Conservation (phyloP, 1,140 invertebrate genomes). For the Pogonognathellus flavescens region DNA sequence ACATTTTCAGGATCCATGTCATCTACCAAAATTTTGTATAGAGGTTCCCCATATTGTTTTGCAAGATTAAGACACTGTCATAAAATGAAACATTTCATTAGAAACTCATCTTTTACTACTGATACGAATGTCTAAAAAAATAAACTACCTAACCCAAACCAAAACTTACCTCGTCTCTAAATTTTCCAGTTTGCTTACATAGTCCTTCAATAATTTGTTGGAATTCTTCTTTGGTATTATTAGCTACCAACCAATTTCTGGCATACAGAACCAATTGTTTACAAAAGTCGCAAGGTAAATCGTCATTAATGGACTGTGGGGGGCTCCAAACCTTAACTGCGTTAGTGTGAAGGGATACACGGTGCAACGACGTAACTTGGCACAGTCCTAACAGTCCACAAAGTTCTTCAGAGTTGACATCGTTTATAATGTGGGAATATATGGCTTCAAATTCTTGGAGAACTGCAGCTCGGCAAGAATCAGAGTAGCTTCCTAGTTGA, state of each 20-base stretch:
- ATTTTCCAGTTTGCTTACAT: slow-evolving; percentile 83
- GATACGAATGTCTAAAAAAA: too few relatives aligned
- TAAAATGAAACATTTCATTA: neutral
- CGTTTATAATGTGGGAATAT: slow-evolving; percentile 74
- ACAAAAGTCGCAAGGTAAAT: slow-evolving; percentile 87
- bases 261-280: slow-evolving; percentile 84
- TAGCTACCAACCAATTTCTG: slow-evolving; percentile 83
- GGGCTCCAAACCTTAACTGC: slow-evolving; percentile 60
- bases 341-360: slow-evolving; percentile 15
- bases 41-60: slow-evolving; percentile 80
- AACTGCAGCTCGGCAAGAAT: slow-evolving; percentile 81
- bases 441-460: slow-evolving; percentile 81
- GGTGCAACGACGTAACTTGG: slow-evolving; percentile 65
- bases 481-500: slow-evolving; percentile 79
- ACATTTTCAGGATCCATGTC: slow-evolving; percentile 78
- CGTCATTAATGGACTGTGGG: slow-evolving; percentile 68
- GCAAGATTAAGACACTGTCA: slow-evolving; percentile 78
- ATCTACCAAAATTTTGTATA: slow-evolving; percentile 81
- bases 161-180: slow-evolving; percentile 71
- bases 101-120: neutral
- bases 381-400: slow-evolving; percentile 84
- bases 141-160: too few relatives aligned
- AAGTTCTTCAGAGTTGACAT: slow-evolving; percentile 77
- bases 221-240: slow-evolving; percentile 88
- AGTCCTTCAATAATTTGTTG: slow-evolving; percentile 81